Conservation (phyloP, 2,113 vertebrate genomes). For the Phylloscopus trochiloides region DNA sequence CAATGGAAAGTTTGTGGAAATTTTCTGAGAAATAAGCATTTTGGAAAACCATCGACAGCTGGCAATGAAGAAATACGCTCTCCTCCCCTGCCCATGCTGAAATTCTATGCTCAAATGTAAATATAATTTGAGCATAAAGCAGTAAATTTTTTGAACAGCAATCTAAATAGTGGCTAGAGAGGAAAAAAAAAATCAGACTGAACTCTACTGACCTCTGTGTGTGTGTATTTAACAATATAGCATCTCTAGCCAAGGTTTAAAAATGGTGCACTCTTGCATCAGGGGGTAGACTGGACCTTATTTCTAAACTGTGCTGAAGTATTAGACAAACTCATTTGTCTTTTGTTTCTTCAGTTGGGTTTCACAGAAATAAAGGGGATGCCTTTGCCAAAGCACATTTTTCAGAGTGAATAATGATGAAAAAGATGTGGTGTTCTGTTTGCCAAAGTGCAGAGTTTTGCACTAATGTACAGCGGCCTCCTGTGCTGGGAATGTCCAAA, state of each 20-base stretch:
- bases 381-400: conserved; percentile 8
- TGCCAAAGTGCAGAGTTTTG: not conserved
- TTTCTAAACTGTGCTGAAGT: conserved; percentile 43
- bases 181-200: not conserved
- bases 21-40: conserved; percentile 40
- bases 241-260: conserved; percentile 45
- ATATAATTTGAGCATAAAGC: not conserved
- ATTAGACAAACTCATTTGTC: conserved; percentile 27
- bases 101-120: conserved; percentile 49
- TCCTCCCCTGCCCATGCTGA: not conserved
- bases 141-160: not conserved
- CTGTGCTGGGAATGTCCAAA: not conserved
- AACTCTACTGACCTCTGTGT: conserved; percentile 17
- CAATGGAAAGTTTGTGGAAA: conserved; percentile 15
- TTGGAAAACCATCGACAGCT: not conserved
- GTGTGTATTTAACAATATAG: conserved; percentile 18
- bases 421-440: not conserved
- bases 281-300: conserved; percentile 17
- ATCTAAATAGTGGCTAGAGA: not conserved
- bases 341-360: conserved; percentile 32
- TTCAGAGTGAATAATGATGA: conserved; percentile 6
- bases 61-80: not conserved
- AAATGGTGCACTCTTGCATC: conserved; percentile 55
- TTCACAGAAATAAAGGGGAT: conserved; percentile 4
- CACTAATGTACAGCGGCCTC: not conserved